Percentiles rank a stretch among this genome's conserved stretches.
phyloP scores from a whole-genome alignment of 2,888 invertebrate species.

The Alentia gelatinosa region DNA sequence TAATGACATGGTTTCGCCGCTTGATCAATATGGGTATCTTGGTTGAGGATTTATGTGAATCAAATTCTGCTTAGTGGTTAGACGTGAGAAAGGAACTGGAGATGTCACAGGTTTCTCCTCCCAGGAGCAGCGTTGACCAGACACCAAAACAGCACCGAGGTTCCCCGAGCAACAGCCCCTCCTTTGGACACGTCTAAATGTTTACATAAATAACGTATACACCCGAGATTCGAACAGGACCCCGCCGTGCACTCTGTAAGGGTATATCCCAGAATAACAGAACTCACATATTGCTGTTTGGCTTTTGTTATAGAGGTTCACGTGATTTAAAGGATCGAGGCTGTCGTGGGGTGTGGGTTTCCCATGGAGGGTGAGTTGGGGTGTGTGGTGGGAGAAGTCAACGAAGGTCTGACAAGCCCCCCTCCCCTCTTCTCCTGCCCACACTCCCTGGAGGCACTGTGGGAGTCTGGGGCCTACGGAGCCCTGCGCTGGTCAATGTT shows the following conservation, averaged over 20 bases:
- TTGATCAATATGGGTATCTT: background rate
- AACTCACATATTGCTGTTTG: too few relatives aligned
- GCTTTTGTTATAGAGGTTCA: background rate
- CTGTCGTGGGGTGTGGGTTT: background rate
- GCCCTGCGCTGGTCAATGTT: background rate
- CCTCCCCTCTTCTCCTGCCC: too few relatives aligned
- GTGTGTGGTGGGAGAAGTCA: background rate
- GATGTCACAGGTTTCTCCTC: background rate
- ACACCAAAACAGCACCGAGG: background rate
- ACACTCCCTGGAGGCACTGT: too few relatives aligned
- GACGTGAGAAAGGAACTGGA: background rate
- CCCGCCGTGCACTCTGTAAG: background rate
- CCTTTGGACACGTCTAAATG: background rate
- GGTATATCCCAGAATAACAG: background rate
- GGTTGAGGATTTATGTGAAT: background rate
- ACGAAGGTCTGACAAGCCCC: background rate
- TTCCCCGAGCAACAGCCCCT: too few relatives aligned
- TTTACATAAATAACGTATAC: background rate
- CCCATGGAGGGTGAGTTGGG: background rate
- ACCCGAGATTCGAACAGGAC: background rate
- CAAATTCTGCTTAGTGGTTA: background rate
- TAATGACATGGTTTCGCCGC: background rate
- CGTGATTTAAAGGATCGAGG: background rate
- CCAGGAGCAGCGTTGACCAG: background rate
- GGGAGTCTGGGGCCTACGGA: background rate